Evolutionary conservation across 2,888 invertebrate species (phyloP), one percentile per base, ranked within the genome.

Genomic region (Thecophora atra): DNA sequence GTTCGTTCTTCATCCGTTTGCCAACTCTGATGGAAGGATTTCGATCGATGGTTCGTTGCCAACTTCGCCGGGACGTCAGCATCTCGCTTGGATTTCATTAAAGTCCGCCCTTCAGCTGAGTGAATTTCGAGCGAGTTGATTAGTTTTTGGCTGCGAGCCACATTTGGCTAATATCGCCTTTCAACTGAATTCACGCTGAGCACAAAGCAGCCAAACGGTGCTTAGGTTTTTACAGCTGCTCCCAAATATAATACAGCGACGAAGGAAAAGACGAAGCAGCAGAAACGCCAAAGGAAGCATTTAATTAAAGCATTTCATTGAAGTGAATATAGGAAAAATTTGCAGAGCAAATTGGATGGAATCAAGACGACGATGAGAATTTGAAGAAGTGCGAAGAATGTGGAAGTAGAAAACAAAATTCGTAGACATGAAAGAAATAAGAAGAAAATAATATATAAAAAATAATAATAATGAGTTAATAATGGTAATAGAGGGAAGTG

Each of bases 401-500:
- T 30, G 28, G 52, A 58, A 60, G n/a, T n/a, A 70, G 54, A 37
- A 8, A 37, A 8, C 7, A 11, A 37, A 37, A 37, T 37, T 37
- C 37, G 6, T 8, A 37, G 37, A 11, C 37, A 37, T 37, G n/a
- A 24, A 24, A 68, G 26, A 56, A 65, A n/a, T 60, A 28, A 60
- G 11, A 17, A 44, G 60, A 71, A 71, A 47, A 63, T 37, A 67
- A 24, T 63, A 64, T n/a, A 26, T 52, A 52, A 24, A 28, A 67
- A 54, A 54, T 56, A 42, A 42, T n/a, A n/a, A n/a, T n/a, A n/a
- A n/a, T n/a, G n/a, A n/a, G n/a, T n/a, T n/a, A n/a, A n/a, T n/a
- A n/a, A n/a, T n/a, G n/a, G n/a, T n/a, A n/a, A n/a, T n/a, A n/a
- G n/a, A n/a, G n/a, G n/a, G n/a, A n/a, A n/a, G n/a, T n/a, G n/a